phyloP scores from a whole-genome alignment of 1,140 invertebrate species.

The Drosophila pandora region DNA sequence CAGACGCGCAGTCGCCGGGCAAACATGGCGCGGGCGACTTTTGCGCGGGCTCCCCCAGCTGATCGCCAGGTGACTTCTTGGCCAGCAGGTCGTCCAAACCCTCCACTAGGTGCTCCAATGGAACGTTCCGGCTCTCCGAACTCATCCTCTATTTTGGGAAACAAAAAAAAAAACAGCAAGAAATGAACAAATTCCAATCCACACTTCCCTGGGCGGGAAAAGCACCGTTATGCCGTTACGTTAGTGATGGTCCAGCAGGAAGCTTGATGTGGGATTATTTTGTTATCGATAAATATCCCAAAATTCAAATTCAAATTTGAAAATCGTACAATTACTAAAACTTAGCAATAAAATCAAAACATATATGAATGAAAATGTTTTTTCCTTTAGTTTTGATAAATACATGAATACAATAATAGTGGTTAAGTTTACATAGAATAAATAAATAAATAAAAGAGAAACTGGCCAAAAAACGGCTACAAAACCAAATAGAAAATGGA shows the following conservation, averaged over 20 bases:
- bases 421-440: background rate
- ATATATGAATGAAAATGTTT: background rate
- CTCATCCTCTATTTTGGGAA: conserved; percentile 24
- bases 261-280: background rate
- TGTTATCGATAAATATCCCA: background rate
- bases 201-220: background rate
- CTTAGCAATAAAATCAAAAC: background rate
- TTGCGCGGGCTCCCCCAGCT: conserved; percentile 36
- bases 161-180: background rate
- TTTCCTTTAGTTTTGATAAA: background rate
- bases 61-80: background rate
- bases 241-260: background rate
- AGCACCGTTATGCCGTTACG: conserved; percentile 1
- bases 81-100: conserved; percentile 20
- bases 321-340: background rate
- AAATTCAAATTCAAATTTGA: background rate
- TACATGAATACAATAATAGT: background rate
- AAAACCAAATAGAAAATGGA: background rate
- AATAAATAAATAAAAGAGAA: background rate
- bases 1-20: conserved; percentile 40
- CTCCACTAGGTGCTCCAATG: conserved; percentile 50
- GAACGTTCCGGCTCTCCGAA: conserved; percentile 61
- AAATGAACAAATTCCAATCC: background rate
- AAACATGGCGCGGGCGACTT: conserved; percentile 50
- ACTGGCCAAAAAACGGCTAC: background rate